A percentile compares a stretch with the other conserved stretches of the same genome.
Evolutionary conservation across 2,888 invertebrate genomes (phyloP).

Genomic region (Gymnocheta viridis): DNA sequence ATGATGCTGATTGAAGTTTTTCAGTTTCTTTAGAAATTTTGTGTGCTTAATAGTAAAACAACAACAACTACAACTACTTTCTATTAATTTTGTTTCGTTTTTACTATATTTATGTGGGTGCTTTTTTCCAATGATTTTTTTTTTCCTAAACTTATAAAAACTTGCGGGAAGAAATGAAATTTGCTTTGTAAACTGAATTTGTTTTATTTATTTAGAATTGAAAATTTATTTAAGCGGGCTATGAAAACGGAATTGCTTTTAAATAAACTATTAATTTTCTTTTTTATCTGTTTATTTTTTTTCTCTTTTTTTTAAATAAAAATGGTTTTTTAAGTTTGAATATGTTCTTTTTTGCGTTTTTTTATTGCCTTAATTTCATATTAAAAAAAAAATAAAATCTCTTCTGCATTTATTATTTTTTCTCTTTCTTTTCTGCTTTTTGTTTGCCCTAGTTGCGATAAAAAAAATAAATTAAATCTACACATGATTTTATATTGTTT

Average conservation of each 20-base stretch:
- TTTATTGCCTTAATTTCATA: not conserved
- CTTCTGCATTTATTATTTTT: not conserved
- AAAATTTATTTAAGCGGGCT: constrained; percentile 44
- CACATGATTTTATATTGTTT: constrained; percentile 27
- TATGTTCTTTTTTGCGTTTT: not conserved
- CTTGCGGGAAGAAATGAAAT: constrained; percentile 31
- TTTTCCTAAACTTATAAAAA: constrained; percentile 10
- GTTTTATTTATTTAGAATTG: constrained; percentile 32
- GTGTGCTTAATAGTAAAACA: constrained; percentile 21
- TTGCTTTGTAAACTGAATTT: constrained; percentile 28
- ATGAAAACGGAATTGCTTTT: constrained; percentile 35
- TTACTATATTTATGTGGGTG: constrained; percentile 61
- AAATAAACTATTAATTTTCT: constrained; percentile 45
- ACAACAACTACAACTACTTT: constrained; percentile 24
- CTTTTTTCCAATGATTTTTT: constrained; percentile 6
- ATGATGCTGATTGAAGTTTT: constrained; percentile 17
- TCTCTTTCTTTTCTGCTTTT: not conserved
- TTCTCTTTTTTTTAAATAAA: not conserved
- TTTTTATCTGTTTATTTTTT: constrained; percentile 18
- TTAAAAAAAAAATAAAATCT: not conserved
- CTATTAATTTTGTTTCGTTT: constrained; percentile 29
- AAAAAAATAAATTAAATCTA: constrained; percentile 21
- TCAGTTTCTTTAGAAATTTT: constrained; percentile 27
- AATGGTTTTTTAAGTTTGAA: not conserved
- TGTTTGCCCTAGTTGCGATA: constrained; percentile 40